Conservation (phyloP, 2,888 invertebrate species). For the Malachius bipustulatus region DNA sequence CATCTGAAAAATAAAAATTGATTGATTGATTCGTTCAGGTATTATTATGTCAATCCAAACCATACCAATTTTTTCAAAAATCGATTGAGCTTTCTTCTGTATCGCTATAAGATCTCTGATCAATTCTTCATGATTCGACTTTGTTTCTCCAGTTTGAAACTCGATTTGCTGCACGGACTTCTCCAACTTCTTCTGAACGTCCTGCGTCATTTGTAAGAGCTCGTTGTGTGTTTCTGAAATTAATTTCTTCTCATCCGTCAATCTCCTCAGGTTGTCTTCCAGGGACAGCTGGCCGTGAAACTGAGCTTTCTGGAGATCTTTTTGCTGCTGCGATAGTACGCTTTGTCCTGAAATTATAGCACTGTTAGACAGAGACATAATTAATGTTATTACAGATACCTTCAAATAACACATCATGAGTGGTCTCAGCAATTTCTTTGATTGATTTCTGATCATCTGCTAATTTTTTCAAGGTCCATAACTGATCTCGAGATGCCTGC, state of each 20-base stretch:
- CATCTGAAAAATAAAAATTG: slow-evolving; percentile 26
- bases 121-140: slow-evolving; percentile 42
- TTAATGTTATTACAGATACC: slow-evolving; percentile 14
- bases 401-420: slow-evolving; percentile 25
- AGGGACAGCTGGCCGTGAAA: slow-evolving; percentile 40
- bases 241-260: slow-evolving; percentile 47
- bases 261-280: slow-evolving; percentile 42
- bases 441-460: slow-evolving; percentile 29
- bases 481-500: slow-evolving; percentile 35
- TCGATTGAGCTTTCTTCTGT: slow-evolving; percentile 41
- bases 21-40: neutral
- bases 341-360: slow-evolving; percentile 18
- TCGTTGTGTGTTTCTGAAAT: slow-evolving; percentile 46
- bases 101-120: slow-evolving; percentile 43
- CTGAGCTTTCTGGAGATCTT: slow-evolving; percentile 40
- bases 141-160: slow-evolving; percentile 38
- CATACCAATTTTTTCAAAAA: slow-evolving; percentile 45
- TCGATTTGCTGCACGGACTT: slow-evolving; percentile 39
- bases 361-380: too few relatives aligned
- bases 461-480: slow-evolving; percentile 28
- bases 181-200: slow-evolving; percentile 44
- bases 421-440: slow-evolving; percentile 27
- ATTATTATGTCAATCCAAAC: slow-evolving; percentile 2
- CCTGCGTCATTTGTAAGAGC: slow-evolving; percentile 42
- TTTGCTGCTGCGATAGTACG: slow-evolving; percentile 37